These are phyloP conservation scores for Pseudomyrmex cubaensis DNA, from an alignment of 1,140 invertebrate genomes.

Conservation along the genomic window DNA sequence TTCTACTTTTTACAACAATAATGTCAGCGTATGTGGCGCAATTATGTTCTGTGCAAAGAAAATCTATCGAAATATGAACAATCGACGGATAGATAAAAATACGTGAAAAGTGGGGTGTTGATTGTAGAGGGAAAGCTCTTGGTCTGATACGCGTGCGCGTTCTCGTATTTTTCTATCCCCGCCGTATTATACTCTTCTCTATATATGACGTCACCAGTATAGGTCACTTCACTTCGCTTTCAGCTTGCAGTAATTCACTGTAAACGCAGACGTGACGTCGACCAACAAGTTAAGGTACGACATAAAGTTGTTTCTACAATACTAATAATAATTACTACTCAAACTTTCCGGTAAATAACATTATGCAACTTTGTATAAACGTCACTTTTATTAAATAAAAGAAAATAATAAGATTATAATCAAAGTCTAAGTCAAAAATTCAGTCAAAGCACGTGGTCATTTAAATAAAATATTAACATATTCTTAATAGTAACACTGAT, in stretches of 20 bases:
- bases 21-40: neutral
- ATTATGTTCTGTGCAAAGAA: neutral
- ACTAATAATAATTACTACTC: slow-evolving; percentile 23
- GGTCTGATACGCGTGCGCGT: slow-evolving; percentile 78
- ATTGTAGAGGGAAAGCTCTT: slow-evolving; percentile 18
- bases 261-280: slow-evolving; percentile 66
- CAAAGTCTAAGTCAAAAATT: no score
- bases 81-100: slow-evolving; percentile 8
- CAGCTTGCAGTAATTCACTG: slow-evolving; percentile 74
- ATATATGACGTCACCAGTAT: slow-evolving; percentile 83
- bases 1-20: neutral
- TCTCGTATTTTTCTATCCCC: slow-evolving; percentile 75
- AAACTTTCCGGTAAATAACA: no score
- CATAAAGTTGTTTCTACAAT: neutral
- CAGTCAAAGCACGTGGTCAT: no score
- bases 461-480: no score
- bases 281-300: slow-evolving; percentile 72
- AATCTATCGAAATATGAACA: neutral
- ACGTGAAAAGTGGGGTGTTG: slow-evolving; percentile 1
- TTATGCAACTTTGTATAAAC: no score
- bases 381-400: neutral
- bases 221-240: slow-evolving; percentile 80
- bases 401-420: no score
- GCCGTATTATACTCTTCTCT: slow-evolving; percentile 74
- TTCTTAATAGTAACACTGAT: no score